Base-by-base conservation (phyloP, 2,113 vertebrate genomes). In the Origma solitaria region DNA sequence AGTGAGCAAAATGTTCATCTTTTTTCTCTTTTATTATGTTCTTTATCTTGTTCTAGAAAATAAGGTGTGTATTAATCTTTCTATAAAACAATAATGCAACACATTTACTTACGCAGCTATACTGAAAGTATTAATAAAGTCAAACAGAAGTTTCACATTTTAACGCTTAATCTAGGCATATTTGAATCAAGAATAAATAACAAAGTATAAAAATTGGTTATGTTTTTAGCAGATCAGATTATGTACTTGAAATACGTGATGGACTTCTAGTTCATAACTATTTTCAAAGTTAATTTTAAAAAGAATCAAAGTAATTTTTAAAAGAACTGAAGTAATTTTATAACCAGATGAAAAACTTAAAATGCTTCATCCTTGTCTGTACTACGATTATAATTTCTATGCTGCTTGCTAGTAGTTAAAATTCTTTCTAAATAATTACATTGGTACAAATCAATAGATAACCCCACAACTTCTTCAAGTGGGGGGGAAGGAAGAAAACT, bases 401-500 rank as follows among this genome's bases (percentile, higher is more conserved):
- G 14, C 7, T 37, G 47, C n/a, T 35, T 69, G 7, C 4, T 11
- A 65, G 16, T 15, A 7, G 21, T 37, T 44, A 51, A 79, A 65
- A 69, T 61, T 45, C 2, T 53, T 84, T 78, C n/a, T 66, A 62
- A 75, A 71, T 54, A 73, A 35, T 44, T 82, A 13, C 28, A 21
- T 10, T 31, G 19, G 6, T 53, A 65, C 8, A 75, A 77, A 65
- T 40, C 5, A 89, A 33, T 50, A 42, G 22, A 79, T 51, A 90
- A 28, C 0, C 1, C 6, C 10, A 27, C 11, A 16, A 2, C 1
- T 49, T 75, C 28, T 71, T 88, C 53, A 86, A 76, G 4, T 13
- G 15, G 5, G 6, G 6, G 3, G 15, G 3, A 8, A 40, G 6
- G 14, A 45, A 79, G 4, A 28, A 61, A n/a, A 1, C 10, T 60